A percentile compares a stretch with the other conserved stretches of the same genome.
These are phyloP conservation scores for Antennarius maculatus DNA, from an alignment of 2,797 vertebrate genomes.

Conservation along the genomic window DNA sequence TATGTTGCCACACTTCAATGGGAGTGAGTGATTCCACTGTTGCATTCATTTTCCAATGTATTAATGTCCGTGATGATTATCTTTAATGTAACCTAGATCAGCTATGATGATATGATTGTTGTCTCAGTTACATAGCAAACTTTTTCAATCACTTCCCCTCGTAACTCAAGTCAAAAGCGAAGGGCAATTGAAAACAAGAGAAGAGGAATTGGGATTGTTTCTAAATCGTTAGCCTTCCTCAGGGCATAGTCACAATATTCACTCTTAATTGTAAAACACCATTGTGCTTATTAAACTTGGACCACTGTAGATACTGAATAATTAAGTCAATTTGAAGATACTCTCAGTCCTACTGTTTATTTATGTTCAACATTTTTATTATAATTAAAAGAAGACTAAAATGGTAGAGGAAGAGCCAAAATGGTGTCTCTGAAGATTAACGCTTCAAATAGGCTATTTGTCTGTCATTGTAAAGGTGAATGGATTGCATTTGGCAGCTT, in stretches of 20 bases:
- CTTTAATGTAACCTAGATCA: no score
- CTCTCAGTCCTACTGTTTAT: no score
- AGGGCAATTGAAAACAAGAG: not conserved
- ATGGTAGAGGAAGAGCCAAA: not conserved
- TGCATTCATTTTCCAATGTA: no score
- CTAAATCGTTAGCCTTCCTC: not conserved
- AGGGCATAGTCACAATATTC: not conserved
- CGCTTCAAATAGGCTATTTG: not conserved
- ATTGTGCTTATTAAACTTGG: not conserved
- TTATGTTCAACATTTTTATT: not conserved
- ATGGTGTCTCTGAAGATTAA: not conserved
- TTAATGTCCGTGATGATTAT: no score
- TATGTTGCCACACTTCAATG: no score
- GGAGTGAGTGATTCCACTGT: no score
- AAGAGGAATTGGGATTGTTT: not conserved
- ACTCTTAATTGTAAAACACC: not conserved
- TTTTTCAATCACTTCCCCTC: no score
- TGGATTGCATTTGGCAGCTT: conserved; percentile 8
- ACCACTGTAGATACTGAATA: not conserved
- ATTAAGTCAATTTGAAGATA: not conserved
- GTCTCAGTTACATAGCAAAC: no score
- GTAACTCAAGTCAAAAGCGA: no score
- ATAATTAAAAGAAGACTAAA: not conserved
- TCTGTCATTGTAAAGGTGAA: conserved; percentile 5
- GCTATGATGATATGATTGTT: no score